phyloP scores from a whole-genome alignment of 2,797 vertebrate species.

The Chanos chanos region DNA sequence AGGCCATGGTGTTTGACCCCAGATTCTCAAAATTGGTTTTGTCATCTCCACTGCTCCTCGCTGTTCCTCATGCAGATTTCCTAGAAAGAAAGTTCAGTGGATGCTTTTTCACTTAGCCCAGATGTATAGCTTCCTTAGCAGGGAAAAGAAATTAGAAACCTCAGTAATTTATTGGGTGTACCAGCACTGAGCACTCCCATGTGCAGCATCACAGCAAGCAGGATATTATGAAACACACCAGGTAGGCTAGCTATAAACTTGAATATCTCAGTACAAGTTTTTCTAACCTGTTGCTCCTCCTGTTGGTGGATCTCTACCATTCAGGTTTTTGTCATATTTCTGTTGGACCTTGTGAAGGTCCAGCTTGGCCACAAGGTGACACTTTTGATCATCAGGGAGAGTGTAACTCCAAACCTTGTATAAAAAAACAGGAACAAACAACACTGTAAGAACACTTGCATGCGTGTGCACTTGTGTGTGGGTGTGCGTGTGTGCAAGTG shows the following conservation, averaged over 20 bases:
- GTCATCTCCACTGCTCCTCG: slow-evolving; percentile 51
- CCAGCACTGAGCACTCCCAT: too few species aligned
- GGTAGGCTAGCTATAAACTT: neutral
- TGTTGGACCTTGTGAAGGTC: slow-evolving; percentile 75
- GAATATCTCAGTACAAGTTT: slow-evolving; percentile 7
- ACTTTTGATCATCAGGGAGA: slow-evolving; percentile 67
- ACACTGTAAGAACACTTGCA: neutral
- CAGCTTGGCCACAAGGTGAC: slow-evolving; percentile 69
- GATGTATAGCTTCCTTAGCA: slow-evolving; percentile 4
- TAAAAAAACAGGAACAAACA: slow-evolving; percentile 19
- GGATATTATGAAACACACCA: slow-evolving; percentile 4
- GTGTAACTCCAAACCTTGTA: slow-evolving; percentile 85
- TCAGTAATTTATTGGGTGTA: too few species aligned
- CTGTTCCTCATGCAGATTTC: slow-evolving; percentile 19
- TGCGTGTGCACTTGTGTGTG: neutral
- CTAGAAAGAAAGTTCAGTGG: slow-evolving; percentile 38
- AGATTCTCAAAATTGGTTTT: slow-evolving; percentile 66
- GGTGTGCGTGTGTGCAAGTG: neutral
- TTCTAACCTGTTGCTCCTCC: slow-evolving; percentile 11
- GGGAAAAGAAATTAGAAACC: too few species aligned
- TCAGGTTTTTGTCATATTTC: slow-evolving; percentile 57
- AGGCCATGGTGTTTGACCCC: slow-evolving; percentile 36
- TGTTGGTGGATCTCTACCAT: slow-evolving; percentile 23
- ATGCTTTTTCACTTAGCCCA: slow-evolving; percentile 7
- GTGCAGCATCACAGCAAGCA: too few species aligned